A percentile compares a stretch with the other conserved stretches of the same genome.
Evolutionary conservation across 2,113 vertebrate species (phyloP).

Genomic region (Malaclemys terrapin): DNA sequence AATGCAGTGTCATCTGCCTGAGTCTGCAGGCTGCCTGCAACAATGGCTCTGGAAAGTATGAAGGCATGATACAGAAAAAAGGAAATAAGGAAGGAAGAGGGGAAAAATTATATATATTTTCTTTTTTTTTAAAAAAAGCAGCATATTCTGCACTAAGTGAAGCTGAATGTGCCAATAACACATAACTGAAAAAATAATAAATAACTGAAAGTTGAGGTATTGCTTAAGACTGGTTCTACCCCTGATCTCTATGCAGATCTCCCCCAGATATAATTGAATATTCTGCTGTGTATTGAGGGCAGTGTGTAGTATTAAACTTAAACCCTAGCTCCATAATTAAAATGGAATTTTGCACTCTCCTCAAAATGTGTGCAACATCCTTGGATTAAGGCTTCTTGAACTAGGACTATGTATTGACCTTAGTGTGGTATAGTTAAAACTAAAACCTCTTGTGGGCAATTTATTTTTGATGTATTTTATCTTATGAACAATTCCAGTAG

Average conservation of each 20-base stretch:
- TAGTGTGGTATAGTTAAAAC: not conserved
- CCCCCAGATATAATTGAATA: not conserved
- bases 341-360: not conserved
- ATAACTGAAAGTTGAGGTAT: not conserved
- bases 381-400: not conserved
- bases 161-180: not conserved
- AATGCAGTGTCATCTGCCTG: not conserved
- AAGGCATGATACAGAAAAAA: not conserved
- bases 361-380: not conserved
- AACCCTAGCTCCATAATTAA: not conserved
- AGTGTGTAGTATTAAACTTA: not conserved
- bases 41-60: not conserved
- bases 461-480: constrained; percentile 4
- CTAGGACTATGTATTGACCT: not conserved
- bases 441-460: not conserved
- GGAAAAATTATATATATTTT: no score
- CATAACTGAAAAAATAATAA: not conserved
- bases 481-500: not conserved
- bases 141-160: not conserved
- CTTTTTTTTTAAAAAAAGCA: not conserved
- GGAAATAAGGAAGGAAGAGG: not conserved
- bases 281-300: not conserved
- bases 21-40: not conserved
- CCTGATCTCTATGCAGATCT: not conserved
- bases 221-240: not conserved